phyloP scores from a whole-genome alignment of 2,113 vertebrate species.

The Mandrillus leucophaeus region DNA sequence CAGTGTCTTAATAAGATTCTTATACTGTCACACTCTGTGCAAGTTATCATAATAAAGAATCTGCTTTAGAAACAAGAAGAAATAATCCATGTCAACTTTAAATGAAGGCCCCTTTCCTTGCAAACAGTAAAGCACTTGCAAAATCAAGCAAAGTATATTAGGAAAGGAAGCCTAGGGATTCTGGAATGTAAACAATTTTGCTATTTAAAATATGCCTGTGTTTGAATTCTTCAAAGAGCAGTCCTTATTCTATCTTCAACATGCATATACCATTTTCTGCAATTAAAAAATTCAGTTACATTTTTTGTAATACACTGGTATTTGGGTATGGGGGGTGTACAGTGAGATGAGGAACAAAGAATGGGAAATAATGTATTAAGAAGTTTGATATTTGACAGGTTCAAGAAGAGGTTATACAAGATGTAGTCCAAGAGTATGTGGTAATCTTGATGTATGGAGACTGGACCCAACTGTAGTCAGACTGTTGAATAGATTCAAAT shows the following conservation, averaged over 20 bases:
- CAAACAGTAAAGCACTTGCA: not conserved
- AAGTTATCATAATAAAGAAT: not conserved
- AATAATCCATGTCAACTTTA: not conserved
- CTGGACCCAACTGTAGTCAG: not conserved
- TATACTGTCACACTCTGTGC: not conserved
- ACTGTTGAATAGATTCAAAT: not conserved
- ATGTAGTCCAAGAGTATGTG: not conserved
- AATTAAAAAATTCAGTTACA: not conserved
- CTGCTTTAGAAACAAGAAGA: not conserved
- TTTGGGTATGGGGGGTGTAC: not conserved
- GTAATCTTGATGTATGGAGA: not conserved
- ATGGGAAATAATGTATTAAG: not conserved
- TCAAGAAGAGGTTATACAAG: not conserved
- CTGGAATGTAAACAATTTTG: slow-evolving; percentile 1
- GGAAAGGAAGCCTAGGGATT: not conserved
- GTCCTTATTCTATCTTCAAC: not conserved
- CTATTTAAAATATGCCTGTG: not conserved
- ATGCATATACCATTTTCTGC: not conserved
- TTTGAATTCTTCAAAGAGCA: slow-evolving; percentile 38
- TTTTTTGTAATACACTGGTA: not conserved
- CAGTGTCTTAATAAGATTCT: not conserved
- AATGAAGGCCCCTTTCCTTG: not conserved
- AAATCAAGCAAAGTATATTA: not conserved
- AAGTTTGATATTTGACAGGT: not conserved
- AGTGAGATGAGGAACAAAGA: not conserved